Percentiles rank a stretch among this genome's conserved stretches.
phyloP scores from a whole-genome alignment of 1,140 invertebrate genomes.

The Drosophila simulans region DNA sequence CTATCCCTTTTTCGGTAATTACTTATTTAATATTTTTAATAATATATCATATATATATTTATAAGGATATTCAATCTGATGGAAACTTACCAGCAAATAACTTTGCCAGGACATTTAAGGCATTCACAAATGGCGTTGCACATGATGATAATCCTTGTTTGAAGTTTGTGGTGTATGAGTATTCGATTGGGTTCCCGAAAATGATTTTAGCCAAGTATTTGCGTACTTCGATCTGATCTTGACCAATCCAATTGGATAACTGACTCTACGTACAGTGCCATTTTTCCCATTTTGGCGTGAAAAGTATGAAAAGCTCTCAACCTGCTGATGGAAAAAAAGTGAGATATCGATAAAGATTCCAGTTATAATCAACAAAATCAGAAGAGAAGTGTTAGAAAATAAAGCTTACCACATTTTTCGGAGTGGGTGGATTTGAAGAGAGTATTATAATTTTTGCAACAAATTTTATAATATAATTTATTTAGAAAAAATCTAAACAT shows the following conservation, averaged over 20 bases:
- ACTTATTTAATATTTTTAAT: no score
- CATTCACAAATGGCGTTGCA: slow-evolving; percentile 74
- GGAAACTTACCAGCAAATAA: slow-evolving; percentile 73
- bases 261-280: slow-evolving; percentile 25
- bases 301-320: slow-evolving; percentile 67
- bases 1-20: no score
- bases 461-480: no score
- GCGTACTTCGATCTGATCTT: slow-evolving; percentile 27
- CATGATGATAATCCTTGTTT: slow-evolving; percentile 43
- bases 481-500: no score
- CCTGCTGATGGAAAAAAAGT: slow-evolving; percentile 52
- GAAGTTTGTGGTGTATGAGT: no score
- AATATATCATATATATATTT: no score
- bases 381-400: slow-evolving; percentile 9
- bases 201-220: neutral
- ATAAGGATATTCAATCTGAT: no score
- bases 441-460: no score
- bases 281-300: slow-evolving; percentile 17
- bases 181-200: no score
- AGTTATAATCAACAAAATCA: slow-evolving; percentile 51
- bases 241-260: slow-evolving; percentile 61
- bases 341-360: slow-evolving; percentile 58
- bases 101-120: slow-evolving; percentile 77
- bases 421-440: no score
- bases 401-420: slow-evolving; percentile 7